These are phyloP conservation scores for Pituophis catenifer DNA, from an alignment of 2,113 vertebrate genomes.

Conservation along the genomic window DNA sequence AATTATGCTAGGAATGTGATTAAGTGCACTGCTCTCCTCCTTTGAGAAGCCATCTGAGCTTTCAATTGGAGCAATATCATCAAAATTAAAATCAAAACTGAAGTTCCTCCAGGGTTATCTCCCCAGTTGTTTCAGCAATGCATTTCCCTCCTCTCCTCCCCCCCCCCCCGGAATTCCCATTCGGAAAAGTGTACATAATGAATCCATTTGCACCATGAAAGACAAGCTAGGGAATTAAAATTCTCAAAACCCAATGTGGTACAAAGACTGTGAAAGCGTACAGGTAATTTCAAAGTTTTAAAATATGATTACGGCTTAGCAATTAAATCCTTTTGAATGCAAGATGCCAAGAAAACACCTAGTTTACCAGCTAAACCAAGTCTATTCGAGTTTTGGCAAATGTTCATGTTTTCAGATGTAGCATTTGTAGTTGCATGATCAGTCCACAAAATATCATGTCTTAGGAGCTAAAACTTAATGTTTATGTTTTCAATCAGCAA, in stretches of 20 bases:
- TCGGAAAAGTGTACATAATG: background rate
- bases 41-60: conserved; percentile 18
- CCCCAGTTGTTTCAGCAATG: background rate
- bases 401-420: background rate
- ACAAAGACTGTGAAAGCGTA: background rate
- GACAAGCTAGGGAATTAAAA: background rate
- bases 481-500: background rate
- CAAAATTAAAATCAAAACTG: conserved; percentile 14
- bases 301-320: background rate
- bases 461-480: background rate
- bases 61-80: conserved; percentile 20
- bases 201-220: background rate
- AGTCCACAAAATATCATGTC: background rate
- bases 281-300: background rate
- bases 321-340: background rate
- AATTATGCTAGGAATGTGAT: conserved; percentile 13
- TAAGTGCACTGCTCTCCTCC: background rate
- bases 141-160: too few species aligned
- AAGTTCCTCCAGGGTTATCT: conserved; percentile 19
- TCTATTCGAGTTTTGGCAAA: background rate
- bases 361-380: background rate
- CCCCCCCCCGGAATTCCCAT: background rate
- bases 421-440: background rate
- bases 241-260: background rate
- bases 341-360: background rate